Percentiles rank a stretch among this genome's conserved stretches.
Conservation (phyloP, 2,888 invertebrate species). For the Cephus nigrinus region DNA sequence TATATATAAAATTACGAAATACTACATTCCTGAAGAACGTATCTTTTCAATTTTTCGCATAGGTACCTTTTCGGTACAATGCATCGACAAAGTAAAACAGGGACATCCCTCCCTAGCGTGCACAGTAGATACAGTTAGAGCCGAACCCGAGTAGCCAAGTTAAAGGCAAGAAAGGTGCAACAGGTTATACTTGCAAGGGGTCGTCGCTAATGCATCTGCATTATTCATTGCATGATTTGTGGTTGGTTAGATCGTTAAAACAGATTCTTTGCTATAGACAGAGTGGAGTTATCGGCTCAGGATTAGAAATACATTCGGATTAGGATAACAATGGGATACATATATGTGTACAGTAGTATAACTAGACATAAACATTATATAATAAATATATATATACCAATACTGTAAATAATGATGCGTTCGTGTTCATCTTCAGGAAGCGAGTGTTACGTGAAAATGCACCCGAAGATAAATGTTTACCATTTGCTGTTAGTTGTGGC, state of each 20-base stretch:
- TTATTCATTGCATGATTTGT: background rate
- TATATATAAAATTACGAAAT: background rate
- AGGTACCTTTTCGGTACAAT: background rate
- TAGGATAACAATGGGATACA: background rate
- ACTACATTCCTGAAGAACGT: background rate
- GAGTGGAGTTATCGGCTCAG: background rate
- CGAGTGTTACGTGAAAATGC: background rate
- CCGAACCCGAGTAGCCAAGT: constrained; percentile 20
- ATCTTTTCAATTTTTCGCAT: background rate
- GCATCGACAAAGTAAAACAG: background rate
- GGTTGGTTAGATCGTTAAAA: background rate
- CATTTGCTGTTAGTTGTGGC: background rate
- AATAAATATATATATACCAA: too few species aligned
- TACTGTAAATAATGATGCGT: background rate
- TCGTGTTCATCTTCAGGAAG: background rate
- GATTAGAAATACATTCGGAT: background rate
- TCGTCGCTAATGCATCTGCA: background rate
- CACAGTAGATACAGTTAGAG: background rate
- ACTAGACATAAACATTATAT: too few species aligned
- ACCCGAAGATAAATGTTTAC: background rate
- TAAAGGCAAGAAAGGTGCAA: constrained; percentile 53
- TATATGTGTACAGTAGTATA: background rate
- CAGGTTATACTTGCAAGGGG: constrained; percentile 47
- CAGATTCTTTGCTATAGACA: background rate
- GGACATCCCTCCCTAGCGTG: too few species aligned